Base-by-base conservation (phyloP, 2,113 vertebrate genomes). In the Pangasianodon gigas region DNA sequence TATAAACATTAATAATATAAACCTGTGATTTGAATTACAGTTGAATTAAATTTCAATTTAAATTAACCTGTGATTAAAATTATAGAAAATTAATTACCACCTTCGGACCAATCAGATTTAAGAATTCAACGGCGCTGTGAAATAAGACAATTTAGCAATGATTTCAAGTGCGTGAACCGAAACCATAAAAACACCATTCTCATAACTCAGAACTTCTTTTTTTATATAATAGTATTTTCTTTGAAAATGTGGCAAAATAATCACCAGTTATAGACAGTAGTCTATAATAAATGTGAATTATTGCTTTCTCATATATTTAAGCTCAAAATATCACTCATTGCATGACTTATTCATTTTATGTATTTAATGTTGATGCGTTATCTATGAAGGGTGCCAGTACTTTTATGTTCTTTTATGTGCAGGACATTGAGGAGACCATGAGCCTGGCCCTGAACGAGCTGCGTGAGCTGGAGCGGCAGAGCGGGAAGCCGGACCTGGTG, bases 361-460 rank as follows among this genome's bases (percentile, higher is more conserved):
- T 41, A 41, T 41, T 44, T 19, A 74, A 18, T 74, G 71, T 19
- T 19, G 71, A 37, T 46, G 44, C 21, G 14, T 79, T 26, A 26
- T 26, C 41, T 2, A 10, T 79, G 11, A 21, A 83, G 81, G 81
- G 52, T 83, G 52, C 18, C 29, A 81, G 2, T 32, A 54, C 52
- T 83, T 83, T 58, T 62, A 9, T 44, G 9, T 58, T 71, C 0
- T 46, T 26, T 84, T 14, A 51, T 58, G 32, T 77, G 32, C 60
- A 99, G 98, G 98, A 99, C 94, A 98, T 99, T 2, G 97, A 99
- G 94, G 98, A 99, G 93, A 98, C 97, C 0, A 98, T 99, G 97
- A 99, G 97, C 41, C 97, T 97, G 0, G 98, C 97, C 0, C 95
- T 99, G 93, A 99, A 97, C 0, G 98, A 99, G 94, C 95, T 99